phyloP scores from a whole-genome alignment of 2,797 vertebrate genomes.

The Oryzias sinensis region DNA sequence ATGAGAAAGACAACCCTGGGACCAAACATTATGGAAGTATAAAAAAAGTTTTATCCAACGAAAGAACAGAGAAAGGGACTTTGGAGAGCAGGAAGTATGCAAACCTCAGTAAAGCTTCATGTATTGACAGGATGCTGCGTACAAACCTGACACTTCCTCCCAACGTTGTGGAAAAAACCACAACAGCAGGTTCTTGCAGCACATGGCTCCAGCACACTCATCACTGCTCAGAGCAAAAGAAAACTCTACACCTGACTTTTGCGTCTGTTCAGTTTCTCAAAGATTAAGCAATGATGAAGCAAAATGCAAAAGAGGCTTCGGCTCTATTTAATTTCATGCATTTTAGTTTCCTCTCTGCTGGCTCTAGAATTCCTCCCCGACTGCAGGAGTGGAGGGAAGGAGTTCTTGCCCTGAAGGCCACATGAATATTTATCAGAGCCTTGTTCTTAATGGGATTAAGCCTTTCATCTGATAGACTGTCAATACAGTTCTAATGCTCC shows the following conservation, averaged over 20 bases:
- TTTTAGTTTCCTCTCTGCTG: conserved; percentile 11
- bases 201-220: not conserved
- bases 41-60: too few species aligned
- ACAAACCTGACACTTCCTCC: not conserved
- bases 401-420: conserved; percentile 46
- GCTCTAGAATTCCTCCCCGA: conserved; percentile 30
- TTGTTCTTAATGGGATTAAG: conserved; percentile 60
- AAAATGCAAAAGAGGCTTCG: conserved; percentile 6
- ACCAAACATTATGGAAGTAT: too few species aligned
- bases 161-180: not conserved
- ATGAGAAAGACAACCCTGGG: too few species aligned
- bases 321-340: conserved; percentile 6
- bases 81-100: too few species aligned
- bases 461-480: conserved; percentile 49
- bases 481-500: conserved; percentile 24
- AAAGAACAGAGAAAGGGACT: too few species aligned
- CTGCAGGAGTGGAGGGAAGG: conserved; percentile 28
- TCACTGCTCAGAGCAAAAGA: too few species aligned
- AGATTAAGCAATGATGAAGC: conserved; percentile 4
- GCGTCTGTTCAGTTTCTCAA: not conserved
- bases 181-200: not conserved
- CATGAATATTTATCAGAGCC: conserved; percentile 67
- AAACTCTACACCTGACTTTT: not conserved
- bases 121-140: not conserved
- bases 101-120: not conserved